Conservation (phyloP, 2,797 vertebrate genomes). For the Epinephelus malabaricus region DNA sequence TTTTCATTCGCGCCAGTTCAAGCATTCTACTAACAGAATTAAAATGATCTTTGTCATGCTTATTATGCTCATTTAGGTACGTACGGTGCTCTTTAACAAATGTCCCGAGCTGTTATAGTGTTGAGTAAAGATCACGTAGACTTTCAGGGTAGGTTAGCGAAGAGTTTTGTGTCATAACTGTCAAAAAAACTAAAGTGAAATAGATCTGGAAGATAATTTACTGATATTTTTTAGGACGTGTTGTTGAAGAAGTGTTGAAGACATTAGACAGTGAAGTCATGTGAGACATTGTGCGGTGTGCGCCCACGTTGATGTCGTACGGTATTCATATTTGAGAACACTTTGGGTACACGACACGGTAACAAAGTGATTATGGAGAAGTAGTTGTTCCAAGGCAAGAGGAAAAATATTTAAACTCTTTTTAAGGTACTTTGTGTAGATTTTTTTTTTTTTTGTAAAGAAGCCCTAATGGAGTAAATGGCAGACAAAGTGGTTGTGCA, state of each 20-base stretch:
- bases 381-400: constrained; percentile 6
- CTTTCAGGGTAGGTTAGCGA: constrained; percentile 65
- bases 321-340: constrained; percentile 49
- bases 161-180: constrained; percentile 53
- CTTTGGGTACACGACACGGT: constrained; percentile 34
- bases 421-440: constrained; percentile 50
- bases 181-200: constrained; percentile 49
- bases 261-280: constrained; percentile 58
- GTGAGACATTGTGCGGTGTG: constrained; percentile 63
- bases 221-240: constrained; percentile 45
- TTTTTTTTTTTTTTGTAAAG: constrained; percentile 53
- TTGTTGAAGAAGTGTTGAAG: constrained; percentile 53
- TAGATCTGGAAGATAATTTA: constrained; percentile 33
- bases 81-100: constrained; percentile 68
- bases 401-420: constrained; percentile 31
- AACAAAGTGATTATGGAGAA: neutral
- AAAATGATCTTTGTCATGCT: constrained; percentile 26
- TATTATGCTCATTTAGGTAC: constrained; percentile 52
- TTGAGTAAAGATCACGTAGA: constrained; percentile 50
- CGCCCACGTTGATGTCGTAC: constrained; percentile 57
- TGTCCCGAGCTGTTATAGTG: constrained; percentile 56
- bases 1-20: constrained; percentile 40
- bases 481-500: constrained; percentile 42
- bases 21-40: constrained; percentile 7
- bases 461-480: constrained; percentile 28